phyloP scores from a whole-genome alignment of 2,797 vertebrate genomes.

The Nyctibius grandis region DNA sequence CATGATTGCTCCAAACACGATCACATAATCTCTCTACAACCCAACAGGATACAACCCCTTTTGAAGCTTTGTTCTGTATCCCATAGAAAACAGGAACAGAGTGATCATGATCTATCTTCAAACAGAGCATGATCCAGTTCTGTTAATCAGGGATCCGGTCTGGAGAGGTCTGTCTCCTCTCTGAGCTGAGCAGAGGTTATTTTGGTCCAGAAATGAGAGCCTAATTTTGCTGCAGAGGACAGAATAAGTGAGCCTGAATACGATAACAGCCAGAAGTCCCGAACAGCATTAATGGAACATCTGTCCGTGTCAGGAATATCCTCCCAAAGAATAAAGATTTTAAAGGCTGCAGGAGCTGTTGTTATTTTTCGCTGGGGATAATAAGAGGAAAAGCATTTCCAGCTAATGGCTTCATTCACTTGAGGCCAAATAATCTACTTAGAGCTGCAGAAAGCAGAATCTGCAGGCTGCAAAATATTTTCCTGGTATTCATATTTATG shows the following conservation, averaged over 20 bases:
- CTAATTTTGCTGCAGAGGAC: not conserved
- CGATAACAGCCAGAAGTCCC: not conserved
- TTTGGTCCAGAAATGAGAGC: not conserved
- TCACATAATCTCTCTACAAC: fast-evolving
- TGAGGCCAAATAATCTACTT: not conserved
- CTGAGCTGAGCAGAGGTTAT: not conserved
- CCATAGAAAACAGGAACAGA: not conserved
- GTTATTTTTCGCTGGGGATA: not conserved
- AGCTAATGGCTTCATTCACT: not conserved
- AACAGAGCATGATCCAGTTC: not conserved
- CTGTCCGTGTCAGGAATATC: not conserved
- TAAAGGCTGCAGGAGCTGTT: not conserved
- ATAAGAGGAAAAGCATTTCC: not conserved
- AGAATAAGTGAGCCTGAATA: not conserved
- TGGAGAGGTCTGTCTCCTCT: not conserved
- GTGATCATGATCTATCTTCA: not conserved
- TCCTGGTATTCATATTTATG: not conserved
- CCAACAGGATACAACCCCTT: not conserved
- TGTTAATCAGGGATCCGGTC: not conserved
- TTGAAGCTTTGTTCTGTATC: not conserved
- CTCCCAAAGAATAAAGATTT: not conserved
- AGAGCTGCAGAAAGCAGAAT: not conserved
- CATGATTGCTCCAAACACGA: not conserved
- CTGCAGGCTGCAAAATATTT: not conserved
- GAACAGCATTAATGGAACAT: not conserved